Percentiles rank a stretch among this genome's conserved stretches.
Conservation (phyloP, 2,797 vertebrate genomes). For the Rhyacichthys aspro region DNA sequence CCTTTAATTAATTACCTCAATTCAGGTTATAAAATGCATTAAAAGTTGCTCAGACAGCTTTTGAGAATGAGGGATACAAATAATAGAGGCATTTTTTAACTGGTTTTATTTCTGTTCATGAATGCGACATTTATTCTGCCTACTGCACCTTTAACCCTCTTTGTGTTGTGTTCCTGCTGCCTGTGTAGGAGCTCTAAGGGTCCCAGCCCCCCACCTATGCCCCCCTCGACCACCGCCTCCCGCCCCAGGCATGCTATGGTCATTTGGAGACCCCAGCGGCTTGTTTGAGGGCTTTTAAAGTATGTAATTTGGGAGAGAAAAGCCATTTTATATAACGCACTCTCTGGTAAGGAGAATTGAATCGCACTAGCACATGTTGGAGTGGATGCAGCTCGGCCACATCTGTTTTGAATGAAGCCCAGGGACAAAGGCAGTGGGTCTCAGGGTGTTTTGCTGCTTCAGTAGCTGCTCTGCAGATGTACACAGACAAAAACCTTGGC, state of each 20-base stretch:
- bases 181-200: conserved; percentile 26
- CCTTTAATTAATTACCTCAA: too few species aligned
- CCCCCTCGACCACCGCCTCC: neutral
- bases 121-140: too few species aligned
- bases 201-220: conserved; percentile 55
- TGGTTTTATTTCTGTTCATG: too few species aligned
- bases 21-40: too few species aligned
- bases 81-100: too few species aligned
- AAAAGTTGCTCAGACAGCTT: too few species aligned
- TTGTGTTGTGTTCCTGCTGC: conserved; percentile 65
- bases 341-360: conserved; percentile 14
- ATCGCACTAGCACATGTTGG: conserved; percentile 46
- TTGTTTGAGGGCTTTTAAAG: conserved; percentile 12
- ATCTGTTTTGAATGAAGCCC: conserved; percentile 65
- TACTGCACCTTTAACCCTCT: conserved; percentile 25
- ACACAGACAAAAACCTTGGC: conserved; percentile 40
- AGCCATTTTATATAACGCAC: neutral
- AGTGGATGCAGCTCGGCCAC: conserved; percentile 59
- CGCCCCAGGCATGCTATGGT: conserved; percentile 32
- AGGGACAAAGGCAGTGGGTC: conserved; percentile 63
- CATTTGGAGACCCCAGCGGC: neutral
- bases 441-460: conserved; percentile 34
- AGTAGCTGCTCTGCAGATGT: conserved; percentile 56
- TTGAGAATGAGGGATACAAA: too few species aligned
- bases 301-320: neutral